Conservation (phyloP, 2,797 vertebrate genomes). For the Anas capensis region DNA sequence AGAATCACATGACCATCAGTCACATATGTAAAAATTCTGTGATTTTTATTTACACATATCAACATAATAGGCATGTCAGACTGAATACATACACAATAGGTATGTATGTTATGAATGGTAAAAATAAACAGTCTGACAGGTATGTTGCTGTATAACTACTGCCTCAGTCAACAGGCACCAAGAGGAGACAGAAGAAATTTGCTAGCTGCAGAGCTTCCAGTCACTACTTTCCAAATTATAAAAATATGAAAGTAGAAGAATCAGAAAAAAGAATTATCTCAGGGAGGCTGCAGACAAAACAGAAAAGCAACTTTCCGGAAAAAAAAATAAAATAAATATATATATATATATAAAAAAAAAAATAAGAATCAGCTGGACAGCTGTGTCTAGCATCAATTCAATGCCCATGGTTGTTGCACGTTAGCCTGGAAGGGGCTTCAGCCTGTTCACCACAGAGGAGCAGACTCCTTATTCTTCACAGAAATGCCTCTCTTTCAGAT, state of each 20-base stretch:
- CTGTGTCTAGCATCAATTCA: background rate
- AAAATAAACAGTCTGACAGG: background rate
- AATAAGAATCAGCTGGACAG: background rate
- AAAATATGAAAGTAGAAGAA: background rate
- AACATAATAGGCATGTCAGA: background rate
- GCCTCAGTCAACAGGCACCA: background rate
- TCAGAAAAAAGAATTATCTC: background rate
- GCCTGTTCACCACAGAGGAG: background rate
- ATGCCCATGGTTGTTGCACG: rapidly evolving
- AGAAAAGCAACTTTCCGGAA: background rate
- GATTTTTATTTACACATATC: background rate
- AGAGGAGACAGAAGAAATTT: background rate
- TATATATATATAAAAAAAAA: background rate
- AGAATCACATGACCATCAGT: background rate
- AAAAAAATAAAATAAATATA: background rate
- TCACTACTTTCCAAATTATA: background rate
- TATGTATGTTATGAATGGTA: rapidly evolving
- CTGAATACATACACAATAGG: background rate
- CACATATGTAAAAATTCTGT: background rate
- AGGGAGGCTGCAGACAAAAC: background rate
- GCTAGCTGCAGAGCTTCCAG: background rate
- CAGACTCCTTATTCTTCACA: background rate
- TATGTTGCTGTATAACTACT: background rate
- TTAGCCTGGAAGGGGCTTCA: background rate
- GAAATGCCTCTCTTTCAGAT: background rate